Evolutionary conservation across 2,797 vertebrate genomes (phyloP), one percentile per base, ranked within the genome.

Genomic region (Lepus townsendii): DNA sequence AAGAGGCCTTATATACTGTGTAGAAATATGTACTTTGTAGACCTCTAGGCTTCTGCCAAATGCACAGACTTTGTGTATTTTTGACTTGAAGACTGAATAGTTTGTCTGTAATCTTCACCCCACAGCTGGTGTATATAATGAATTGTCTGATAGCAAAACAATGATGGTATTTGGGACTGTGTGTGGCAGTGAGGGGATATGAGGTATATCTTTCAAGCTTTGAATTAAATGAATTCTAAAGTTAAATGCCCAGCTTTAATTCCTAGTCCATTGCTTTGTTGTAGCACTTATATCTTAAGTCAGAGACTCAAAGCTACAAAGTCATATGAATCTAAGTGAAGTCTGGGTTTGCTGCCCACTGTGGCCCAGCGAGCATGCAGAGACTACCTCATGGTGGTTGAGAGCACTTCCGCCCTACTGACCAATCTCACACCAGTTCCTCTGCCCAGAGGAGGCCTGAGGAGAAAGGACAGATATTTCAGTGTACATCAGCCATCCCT

Each of bases 1-100:
- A 52, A 82, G 60, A 82, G 26, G 85, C 32, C 91, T 73, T 50
- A 24, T 38, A 20, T 63, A 57, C 83, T 71, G 7, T 83, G 4
- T 52, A 91, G 83, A 87, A 84, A 63, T 73, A 14, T 65, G n/a
- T 9, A 79, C 42, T 79, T 83, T 19, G 47, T 3, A 78, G 22
- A 69, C 20, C 5, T 32, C 62, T 19, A 82, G 17, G 19, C 89
- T 69, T 86, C 79, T 60, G 87, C 65, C 24, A 93, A 26, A 84
- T 77, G 50, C 42, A 60, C 84, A 94, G 54, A 90, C 24, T 88
- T 60, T 71, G 19, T 84, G 35, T 80, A 82, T 73, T 11, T 84
- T 73, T 62, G 16, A 66, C 91, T 82, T 92, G 27, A 93, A 54
- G 76, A 90, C 1, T 35, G 32, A 87, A 50, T 72, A 88, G 19